Conservation (phyloP, 2,888 invertebrate species). For the Tetramorium bicarinatum region DNA sequence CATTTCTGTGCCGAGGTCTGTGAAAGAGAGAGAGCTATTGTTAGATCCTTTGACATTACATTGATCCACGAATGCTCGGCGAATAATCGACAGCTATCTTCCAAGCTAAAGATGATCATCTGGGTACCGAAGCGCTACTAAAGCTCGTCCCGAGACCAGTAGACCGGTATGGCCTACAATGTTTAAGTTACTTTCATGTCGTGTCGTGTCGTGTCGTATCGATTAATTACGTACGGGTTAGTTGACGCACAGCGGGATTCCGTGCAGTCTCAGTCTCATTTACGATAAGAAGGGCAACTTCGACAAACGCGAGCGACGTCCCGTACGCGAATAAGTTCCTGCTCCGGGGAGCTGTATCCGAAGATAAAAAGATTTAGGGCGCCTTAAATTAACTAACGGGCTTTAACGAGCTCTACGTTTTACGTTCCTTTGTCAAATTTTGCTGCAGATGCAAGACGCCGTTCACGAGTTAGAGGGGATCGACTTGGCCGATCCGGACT, state of each 20-base stretch:
- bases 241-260: constrained; percentile 40
- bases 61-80: constrained; percentile 65
- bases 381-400: background rate
- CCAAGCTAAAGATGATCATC: constrained; percentile 52
- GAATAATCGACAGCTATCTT: constrained; percentile 46
- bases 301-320: background rate
- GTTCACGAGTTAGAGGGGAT: constrained; percentile 93
- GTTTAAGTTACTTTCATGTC: constrained; percentile 49
- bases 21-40: constrained; percentile 69
- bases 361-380: background rate
- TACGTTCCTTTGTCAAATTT: constrained; percentile 26
- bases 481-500: constrained; percentile 94
- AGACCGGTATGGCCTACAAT: constrained; percentile 51
- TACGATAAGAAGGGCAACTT: constrained; percentile 21
- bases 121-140: constrained; percentile 45
- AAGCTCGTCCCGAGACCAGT: constrained; percentile 36
- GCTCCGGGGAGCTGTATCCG: background rate
- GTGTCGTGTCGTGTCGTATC: constrained; percentile 12
- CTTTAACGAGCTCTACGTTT: background rate
- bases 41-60: constrained; percentile 76
- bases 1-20: constrained; percentile 45
- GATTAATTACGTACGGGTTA: constrained; percentile 53
- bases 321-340: background rate
- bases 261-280: constrained; percentile 6
- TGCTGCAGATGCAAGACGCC: constrained; percentile 82